phyloP scores from a whole-genome alignment of 2,797 vertebrate species.

The Sparus aurata region DNA sequence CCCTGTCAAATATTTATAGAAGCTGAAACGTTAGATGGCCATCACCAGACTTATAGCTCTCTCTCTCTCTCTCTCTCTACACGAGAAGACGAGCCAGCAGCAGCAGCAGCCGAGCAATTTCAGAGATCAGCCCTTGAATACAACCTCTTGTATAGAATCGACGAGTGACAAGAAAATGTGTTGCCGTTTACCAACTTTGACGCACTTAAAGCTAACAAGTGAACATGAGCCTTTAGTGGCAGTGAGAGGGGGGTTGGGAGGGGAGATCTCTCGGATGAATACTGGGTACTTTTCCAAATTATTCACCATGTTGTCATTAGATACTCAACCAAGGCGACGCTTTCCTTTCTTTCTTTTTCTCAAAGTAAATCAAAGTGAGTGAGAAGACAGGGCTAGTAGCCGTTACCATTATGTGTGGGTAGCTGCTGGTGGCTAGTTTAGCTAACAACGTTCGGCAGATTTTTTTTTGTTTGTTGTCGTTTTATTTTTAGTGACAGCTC shows the following conservation, averaged over 20 bases:
- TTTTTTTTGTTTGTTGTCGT: slow-evolving; percentile 32
- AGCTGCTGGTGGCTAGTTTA: slow-evolving; percentile 54
- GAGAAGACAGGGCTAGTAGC: background rate
- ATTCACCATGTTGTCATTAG: slow-evolving; percentile 54
- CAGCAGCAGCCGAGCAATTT: slow-evolving; percentile 9
- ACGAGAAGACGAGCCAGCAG: slow-evolving; percentile 36
- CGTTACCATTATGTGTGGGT: slow-evolving; percentile 22
- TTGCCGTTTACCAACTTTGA: slow-evolving; percentile 41
- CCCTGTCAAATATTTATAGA: slow-evolving; percentile 86
- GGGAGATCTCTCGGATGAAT: slow-evolving; percentile 52
- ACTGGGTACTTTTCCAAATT: slow-evolving; percentile 61
- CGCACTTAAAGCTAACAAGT: slow-evolving; percentile 34
- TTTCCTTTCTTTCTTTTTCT: background rate
- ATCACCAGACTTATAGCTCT: slow-evolving; percentile 66
- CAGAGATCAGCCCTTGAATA: slow-evolving; percentile 19
- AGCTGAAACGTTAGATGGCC: slow-evolving; percentile 82
- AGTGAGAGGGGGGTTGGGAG: slow-evolving; percentile 39
- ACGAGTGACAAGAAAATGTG: background rate
- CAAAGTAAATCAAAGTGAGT: background rate
- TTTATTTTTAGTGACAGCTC: slow-evolving; percentile 64
- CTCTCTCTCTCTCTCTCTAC: slow-evolving; percentile 11
- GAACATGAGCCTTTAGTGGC: slow-evolving; percentile 37
- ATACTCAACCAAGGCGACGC: slow-evolving; percentile 5
- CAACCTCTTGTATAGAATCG: background rate
- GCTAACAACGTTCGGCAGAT: slow-evolving; percentile 45